Evolutionary conservation across 2,113 vertebrate species (phyloP).

Genomic region (Trematomus loennbergii): DNA sequence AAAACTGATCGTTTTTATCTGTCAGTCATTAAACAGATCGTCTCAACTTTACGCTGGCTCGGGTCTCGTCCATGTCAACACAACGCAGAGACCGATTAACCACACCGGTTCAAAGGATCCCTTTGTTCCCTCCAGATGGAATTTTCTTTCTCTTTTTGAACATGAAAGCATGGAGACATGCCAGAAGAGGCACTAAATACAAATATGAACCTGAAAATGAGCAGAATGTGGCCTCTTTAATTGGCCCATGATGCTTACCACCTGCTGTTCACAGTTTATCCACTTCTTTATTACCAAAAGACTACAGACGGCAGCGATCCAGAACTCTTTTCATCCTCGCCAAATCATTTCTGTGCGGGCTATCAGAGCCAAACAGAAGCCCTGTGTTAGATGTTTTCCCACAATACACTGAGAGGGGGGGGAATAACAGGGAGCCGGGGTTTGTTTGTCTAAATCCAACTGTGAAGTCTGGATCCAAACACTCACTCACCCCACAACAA

Average conservation of each 20-base stretch:
- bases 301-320: neutral
- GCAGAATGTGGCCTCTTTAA: no score
- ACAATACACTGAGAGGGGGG: neutral
- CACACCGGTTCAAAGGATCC: no score
- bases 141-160: no score
- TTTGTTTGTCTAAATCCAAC: neutral
- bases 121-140: no score
- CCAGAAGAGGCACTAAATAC: no score
- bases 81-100: no score
- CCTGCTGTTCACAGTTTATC: neutral
- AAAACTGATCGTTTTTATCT: no score
- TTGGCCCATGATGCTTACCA: neutral
- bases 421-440: neutral
- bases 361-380: slow-evolving; percentile 8
- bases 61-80: no score
- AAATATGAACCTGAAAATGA: no score
- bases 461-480: neutral
- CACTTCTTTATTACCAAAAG: neutral
- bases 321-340: neutral
- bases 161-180: no score
- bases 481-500: neutral
- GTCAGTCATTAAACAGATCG: no score
- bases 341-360: neutral
- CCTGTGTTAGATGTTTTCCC: neutral
- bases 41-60: no score